These are phyloP conservation scores for Lasioglossum lativentre DNA, from an alignment of 2,888 invertebrate genomes.

Conservation along the genomic window DNA sequence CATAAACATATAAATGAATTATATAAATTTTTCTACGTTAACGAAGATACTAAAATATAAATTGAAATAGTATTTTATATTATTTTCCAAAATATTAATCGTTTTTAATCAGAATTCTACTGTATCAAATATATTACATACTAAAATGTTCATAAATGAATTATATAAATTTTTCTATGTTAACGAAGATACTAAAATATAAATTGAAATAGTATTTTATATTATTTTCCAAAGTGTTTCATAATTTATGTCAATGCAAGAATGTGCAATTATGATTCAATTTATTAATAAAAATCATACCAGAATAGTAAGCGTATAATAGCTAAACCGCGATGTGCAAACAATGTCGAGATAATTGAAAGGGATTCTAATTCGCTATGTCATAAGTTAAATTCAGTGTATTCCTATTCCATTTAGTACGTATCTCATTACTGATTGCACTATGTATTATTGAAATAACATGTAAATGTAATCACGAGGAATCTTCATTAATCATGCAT, in stretches of 20 bases:
- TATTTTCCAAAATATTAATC: not conserved
- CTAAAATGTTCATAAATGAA: not conserved
- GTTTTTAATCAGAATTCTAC: not conserved
- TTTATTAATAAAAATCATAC: not conserved
- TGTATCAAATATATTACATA: not conserved
- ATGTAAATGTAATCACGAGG: constrained; percentile 9
- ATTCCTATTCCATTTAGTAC: constrained; percentile 7
- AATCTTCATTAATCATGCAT: constrained; percentile 15
- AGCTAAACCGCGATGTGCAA: not conserved
- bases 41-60: too few relatives aligned
- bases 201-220: too few relatives aligned
- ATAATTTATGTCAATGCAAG: not conserved
- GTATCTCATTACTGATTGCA: constrained; percentile 2
- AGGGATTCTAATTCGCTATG: not conserved
- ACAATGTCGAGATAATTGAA: not conserved
- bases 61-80: too few relatives aligned
- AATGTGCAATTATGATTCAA: not conserved
- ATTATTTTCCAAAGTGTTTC: not conserved
- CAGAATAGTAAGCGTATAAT: not conserved
- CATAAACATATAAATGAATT: not conserved
- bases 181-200: too few relatives aligned
- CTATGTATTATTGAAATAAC: constrained; percentile 11
- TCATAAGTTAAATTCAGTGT: not conserved
- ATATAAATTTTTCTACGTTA: not conserved
- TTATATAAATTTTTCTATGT: not conserved